These are phyloP conservation scores for Myoxocephalus aenaeus DNA, from an alignment of 2,797 vertebrate genomes.

Conservation along the genomic window DNA sequence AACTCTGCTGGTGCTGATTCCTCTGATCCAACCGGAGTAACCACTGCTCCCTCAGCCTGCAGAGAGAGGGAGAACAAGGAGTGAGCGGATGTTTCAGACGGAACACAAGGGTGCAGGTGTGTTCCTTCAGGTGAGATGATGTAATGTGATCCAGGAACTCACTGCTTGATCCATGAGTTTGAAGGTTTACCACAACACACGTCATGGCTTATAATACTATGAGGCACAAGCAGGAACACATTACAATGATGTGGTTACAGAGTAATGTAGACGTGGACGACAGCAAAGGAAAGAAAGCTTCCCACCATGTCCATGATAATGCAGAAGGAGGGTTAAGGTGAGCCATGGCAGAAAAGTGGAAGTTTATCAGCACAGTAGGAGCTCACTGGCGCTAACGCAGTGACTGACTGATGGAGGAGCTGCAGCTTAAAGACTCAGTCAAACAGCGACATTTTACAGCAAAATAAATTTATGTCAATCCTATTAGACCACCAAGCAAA, in stretches of 20 bases:
- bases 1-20: conserved; percentile 64
- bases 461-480: too few species aligned
- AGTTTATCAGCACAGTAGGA: not conserved
- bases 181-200: not conserved
- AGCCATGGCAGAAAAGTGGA: not conserved
- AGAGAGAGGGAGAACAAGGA: not conserved
- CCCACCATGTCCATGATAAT: too few species aligned
- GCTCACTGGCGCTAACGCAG: not conserved
- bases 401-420: not conserved
- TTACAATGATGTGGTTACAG: not conserved
- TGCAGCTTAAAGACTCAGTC: not conserved
- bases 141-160: not conserved
- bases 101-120: not conserved
- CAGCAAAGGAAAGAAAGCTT: not conserved
- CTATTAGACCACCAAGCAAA: not conserved
- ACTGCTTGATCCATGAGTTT: not conserved
- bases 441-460: too few species aligned
- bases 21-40: conserved; percentile 56
- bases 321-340: not conserved
- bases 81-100: not conserved
- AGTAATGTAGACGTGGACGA: not conserved
- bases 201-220: not conserved
- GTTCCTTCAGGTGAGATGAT: not conserved
- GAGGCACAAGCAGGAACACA: not conserved
- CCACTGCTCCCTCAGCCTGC: conserved; percentile 69